phyloP scores from a whole-genome alignment of 2,888 invertebrate species.

The Sinelater perroti region DNA sequence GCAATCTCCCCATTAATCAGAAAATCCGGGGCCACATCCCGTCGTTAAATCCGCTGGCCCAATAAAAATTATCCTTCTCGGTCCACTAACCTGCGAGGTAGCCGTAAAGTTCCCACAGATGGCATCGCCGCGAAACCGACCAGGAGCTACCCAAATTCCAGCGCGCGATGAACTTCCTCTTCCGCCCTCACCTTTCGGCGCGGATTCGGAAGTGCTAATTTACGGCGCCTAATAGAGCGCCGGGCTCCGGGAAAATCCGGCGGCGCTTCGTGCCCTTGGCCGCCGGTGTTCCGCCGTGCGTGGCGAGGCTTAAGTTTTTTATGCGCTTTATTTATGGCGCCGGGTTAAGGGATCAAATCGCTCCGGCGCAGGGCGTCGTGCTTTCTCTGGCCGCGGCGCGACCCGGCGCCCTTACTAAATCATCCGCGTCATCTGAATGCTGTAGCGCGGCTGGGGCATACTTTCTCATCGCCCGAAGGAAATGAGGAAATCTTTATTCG shows the following conservation, averaged over 20 bases:
- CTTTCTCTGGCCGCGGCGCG: too few species aligned
- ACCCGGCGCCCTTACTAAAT: background rate
- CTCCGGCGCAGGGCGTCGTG: constrained; percentile 2
- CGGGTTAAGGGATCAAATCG: constrained; percentile 27
- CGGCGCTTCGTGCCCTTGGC: too few species aligned
- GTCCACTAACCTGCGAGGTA: too few species aligned
- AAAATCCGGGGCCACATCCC: background rate
- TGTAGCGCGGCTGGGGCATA: too few species aligned
- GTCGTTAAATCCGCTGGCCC: background rate
- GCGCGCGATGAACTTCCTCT: background rate
- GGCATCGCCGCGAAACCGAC: constrained; percentile 4
- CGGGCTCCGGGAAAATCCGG: constrained; percentile 1
- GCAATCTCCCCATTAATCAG: background rate
- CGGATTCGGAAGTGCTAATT: background rate
- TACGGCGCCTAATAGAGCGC: background rate
- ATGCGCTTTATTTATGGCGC: constrained; percentile 31
- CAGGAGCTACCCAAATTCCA: constrained; percentile 1
- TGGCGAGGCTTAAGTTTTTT: constrained; percentile 33
- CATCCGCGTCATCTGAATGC: background rate
- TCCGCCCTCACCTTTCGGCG: background rate
- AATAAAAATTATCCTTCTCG: background rate
- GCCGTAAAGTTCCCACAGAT: too few species aligned
- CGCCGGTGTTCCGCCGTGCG: too few species aligned
- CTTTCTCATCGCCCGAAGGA: too few species aligned
- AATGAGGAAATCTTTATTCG: too few species aligned